Evolutionary conservation across 1,140 invertebrate species (phyloP).

Genomic region (Lucilia sericata): DNA sequence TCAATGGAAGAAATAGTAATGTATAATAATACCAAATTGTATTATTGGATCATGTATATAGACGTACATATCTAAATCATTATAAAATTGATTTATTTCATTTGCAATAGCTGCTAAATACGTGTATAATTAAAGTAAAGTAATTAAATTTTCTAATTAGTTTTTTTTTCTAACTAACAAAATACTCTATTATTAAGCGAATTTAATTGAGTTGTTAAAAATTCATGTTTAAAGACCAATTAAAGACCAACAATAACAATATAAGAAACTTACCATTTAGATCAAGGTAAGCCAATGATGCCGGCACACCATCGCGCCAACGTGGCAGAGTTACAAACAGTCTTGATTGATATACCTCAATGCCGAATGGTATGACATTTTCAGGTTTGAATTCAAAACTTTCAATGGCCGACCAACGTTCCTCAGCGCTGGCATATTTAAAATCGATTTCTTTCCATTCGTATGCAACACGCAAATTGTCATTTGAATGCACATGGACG

Average conservation of each 20-base stretch:
- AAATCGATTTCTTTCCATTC: constrained; percentile 81
- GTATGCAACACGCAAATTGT: constrained; percentile 76
- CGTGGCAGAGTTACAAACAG: constrained; percentile 80
- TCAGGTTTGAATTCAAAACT: constrained; percentile 73
- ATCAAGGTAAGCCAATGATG: constrained; percentile 79
- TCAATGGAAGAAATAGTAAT: no score
- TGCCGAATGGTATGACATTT: constrained; percentile 78
- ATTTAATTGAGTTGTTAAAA: constrained; percentile 2
- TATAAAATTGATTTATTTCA: no score
- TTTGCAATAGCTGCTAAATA: no score
- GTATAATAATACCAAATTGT: no score
- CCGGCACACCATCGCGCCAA: constrained; percentile 79
- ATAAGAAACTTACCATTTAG: constrained; percentile 72
- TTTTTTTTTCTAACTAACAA: neutral
- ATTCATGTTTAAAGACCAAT: neutral
- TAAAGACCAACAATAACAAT: neutral
- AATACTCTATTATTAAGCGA: neutral
- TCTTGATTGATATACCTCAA: constrained; percentile 75
- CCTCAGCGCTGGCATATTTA: constrained; percentile 72
- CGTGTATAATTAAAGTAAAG: neutral
- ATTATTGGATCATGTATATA: no score
- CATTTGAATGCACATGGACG: constrained; percentile 67
- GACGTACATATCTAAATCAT: no score
- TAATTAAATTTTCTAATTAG: neutral
- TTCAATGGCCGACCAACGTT: constrained; percentile 71